A percentile compares a stretch with the other conserved stretches of the same genome.
Conservation (phyloP, 2,113 vertebrate genomes). For the Phrynosoma blainvillii region DNA sequence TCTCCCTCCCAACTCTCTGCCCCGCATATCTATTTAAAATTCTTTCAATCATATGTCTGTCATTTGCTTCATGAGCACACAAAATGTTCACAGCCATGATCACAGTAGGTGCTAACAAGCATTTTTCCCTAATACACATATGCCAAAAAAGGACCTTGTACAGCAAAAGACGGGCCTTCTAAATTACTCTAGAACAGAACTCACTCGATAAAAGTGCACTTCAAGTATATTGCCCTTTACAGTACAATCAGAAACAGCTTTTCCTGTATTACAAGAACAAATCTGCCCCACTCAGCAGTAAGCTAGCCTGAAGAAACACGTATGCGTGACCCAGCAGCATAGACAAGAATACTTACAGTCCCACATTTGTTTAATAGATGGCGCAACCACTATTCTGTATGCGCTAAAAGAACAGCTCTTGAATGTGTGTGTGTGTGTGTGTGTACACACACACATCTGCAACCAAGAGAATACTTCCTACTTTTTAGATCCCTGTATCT, state of each 20-base stretch:
- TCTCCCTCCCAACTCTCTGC: neutral
- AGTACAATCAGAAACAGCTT: neutral
- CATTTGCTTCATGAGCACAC: neutral
- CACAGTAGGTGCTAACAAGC: neutral
- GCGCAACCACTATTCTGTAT: neutral
- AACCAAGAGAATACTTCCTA: neutral
- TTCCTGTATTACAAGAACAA: conserved; percentile 8
- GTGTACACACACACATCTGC: neutral
- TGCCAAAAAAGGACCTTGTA: too few species aligned
- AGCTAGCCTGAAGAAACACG: neutral
- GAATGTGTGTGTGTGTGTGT: too few species aligned
- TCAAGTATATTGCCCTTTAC: neutral
- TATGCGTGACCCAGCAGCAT: neutral
- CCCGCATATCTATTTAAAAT: neutral
- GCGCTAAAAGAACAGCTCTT: neutral
- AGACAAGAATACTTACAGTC: neutral
- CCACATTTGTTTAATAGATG: neutral
- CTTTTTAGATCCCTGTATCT: neutral
- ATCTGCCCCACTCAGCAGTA: neutral
- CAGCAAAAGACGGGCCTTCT: too few species aligned
- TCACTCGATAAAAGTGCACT: neutral
- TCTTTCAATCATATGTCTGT: neutral
- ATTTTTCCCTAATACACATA: neutral
- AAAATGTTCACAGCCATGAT: neutral
- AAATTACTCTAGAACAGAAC: neutral